Evolutionary conservation across 2,797 vertebrate genomes (phyloP).

Genomic region (Malurus splendens): DNA sequence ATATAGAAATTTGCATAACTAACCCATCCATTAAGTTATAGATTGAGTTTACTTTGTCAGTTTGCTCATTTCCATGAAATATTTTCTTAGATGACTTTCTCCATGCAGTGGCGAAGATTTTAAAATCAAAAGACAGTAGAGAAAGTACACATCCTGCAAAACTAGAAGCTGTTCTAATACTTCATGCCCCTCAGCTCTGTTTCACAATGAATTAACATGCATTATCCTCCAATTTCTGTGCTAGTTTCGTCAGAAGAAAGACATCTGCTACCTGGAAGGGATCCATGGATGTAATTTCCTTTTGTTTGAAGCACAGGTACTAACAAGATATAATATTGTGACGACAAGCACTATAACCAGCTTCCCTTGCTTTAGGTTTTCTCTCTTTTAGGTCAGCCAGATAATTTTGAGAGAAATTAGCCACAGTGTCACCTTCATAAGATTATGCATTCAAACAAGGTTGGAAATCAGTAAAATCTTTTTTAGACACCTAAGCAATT

Average conservation of each 20-base stretch:
- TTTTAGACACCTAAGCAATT: not conserved
- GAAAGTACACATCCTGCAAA: not conserved
- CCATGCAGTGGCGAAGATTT: not conserved
- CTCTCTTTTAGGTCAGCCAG: not conserved
- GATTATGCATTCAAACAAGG: not conserved
- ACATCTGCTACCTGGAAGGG: not conserved
- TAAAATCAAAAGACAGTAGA: not conserved
- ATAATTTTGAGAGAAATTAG: not conserved
- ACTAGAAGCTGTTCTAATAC: not conserved
- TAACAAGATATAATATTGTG: not conserved
- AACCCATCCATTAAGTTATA: not conserved
- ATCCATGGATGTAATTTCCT: not conserved
- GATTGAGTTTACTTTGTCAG: not conserved
- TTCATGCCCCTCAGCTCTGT: not conserved
- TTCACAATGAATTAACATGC: not conserved
- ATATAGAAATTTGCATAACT: not conserved
- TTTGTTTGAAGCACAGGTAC: not conserved
- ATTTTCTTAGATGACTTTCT: not conserved
- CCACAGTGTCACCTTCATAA: not conserved
- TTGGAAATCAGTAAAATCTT: not conserved
- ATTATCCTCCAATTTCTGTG: not conserved
- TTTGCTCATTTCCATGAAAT: not conserved
- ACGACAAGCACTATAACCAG: not conserved
- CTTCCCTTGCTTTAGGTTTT: not conserved
- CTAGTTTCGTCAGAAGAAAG: not conserved